Evolutionary conservation across 2,797 vertebrate genomes (phyloP).

Genomic region (Halcyon smyrnensis): DNA sequence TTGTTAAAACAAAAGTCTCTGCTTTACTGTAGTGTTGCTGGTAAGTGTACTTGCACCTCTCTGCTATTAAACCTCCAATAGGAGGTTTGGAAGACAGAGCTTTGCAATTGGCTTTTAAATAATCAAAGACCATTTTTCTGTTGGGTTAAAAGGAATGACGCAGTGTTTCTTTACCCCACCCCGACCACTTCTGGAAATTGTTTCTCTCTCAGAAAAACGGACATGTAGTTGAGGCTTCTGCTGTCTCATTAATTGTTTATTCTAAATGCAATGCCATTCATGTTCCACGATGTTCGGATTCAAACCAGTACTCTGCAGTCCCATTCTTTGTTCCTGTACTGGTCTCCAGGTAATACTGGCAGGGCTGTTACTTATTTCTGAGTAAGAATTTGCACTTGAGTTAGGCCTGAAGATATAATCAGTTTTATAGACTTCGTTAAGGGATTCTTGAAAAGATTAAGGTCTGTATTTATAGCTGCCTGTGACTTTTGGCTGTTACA

Average conservation of each 20-base stretch:
- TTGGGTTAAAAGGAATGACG: conserved; percentile 56
- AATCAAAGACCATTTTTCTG: conserved; percentile 54
- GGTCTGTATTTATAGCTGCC: conserved; percentile 55
- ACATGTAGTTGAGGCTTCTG: background rate
- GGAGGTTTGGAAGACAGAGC: conserved; percentile 53
- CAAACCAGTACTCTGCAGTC: background rate
- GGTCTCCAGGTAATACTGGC: background rate
- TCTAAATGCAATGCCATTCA: background rate
- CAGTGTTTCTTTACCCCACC: background rate
- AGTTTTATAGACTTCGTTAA: conserved; percentile 56
- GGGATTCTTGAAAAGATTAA: conserved; percentile 46
- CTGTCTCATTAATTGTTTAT: conserved; percentile 53
- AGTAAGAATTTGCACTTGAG: conserved; percentile 35
- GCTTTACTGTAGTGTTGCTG: conserved; percentile 71
- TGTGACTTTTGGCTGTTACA: conserved; percentile 65
- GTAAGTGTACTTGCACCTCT: conserved; percentile 70
- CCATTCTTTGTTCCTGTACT: background rate
- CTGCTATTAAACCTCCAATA: conserved; percentile 62
- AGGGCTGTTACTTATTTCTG: conserved; percentile 32
- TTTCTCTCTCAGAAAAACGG: conserved; percentile 28
- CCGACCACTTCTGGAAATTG: conserved; percentile 36
- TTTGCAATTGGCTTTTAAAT: conserved; percentile 63
- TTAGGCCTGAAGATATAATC: conserved; percentile 43
- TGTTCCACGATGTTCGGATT: background rate
- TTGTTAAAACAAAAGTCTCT: conserved; percentile 80